Evolutionary conservation across 1,140 invertebrate species (phyloP).

Genomic region (Musca domestica): DNA sequence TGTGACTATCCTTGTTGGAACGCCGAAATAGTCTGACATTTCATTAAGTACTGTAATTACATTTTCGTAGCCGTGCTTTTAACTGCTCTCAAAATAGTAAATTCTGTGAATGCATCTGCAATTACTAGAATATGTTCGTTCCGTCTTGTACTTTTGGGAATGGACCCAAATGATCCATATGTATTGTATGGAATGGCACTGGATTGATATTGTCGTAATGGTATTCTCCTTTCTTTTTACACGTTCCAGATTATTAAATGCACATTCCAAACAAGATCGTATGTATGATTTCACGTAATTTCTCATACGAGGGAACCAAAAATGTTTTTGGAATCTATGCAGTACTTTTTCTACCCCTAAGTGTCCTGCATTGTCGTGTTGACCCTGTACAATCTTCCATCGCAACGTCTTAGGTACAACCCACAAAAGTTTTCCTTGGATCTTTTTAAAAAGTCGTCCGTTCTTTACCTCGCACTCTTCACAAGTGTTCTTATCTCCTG

Average conservation of each 20-base stretch:
- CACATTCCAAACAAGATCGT: constrained; percentile 24
- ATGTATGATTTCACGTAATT: constrained; percentile 29
- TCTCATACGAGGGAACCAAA: constrained; percentile 35
- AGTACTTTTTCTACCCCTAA: constrained; percentile 16
- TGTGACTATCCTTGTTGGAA: constrained; percentile 36
- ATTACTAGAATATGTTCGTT: constrained; percentile 39
- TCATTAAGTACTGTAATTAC: constrained; percentile 23
- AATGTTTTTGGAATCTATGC: constrained; percentile 27
- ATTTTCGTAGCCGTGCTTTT: constrained; percentile 31
- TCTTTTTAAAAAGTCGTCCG: constrained; percentile 14
- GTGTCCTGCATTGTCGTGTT: constrained; percentile 19
- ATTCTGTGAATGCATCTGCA: constrained; percentile 39
- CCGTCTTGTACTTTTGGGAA: constrained; percentile 30
- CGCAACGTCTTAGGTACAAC: constrained; percentile 24
- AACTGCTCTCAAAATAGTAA: constrained; percentile 30
- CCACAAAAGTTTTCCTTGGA: constrained; percentile 13
- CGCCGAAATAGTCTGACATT: constrained; percentile 10
- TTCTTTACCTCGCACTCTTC: constrained; percentile 14
- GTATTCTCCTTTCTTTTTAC: constrained; percentile 24
- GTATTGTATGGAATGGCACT: constrained; percentile 29
- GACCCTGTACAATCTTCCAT: neutral
- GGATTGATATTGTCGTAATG: constrained; percentile 23
- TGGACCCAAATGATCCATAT: constrained; percentile 38
- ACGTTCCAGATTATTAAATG: constrained; percentile 24
- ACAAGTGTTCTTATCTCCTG: neutral